Evolutionary conservation across 2,797 vertebrate species (phyloP), one percentile per base, ranked within the genome.

Genomic region (Toxotes lorentzi): DNA sequence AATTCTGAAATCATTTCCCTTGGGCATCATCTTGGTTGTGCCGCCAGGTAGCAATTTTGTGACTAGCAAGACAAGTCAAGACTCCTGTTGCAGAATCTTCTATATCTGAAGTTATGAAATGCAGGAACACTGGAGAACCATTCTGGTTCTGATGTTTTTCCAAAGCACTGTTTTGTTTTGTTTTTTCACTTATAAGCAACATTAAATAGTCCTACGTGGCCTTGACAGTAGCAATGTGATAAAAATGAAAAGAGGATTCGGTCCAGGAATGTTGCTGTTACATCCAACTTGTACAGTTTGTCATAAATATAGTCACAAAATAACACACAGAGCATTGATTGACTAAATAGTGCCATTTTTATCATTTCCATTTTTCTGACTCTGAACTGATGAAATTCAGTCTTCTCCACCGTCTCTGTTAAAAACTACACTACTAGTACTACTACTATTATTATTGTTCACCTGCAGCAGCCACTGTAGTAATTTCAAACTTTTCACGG

Each of bases 1-100:
- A 30, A 30, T 30, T 30, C 27, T 51, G 12, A 48, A 73, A 27
- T 70, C 12, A 6, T 50, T 19, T 48, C 63, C 76, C 59, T 2
- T 4, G 12, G 54, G 73, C 24, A n/a, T 62, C 40, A 2, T 48
- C 45, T 66, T 1, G 17, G 17, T n/a, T 0, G 14, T 10, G 32
- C 58, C 78, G 77, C 35, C 69, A 78, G 75, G 78, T 73, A 53
- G 59, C 30, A 34, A 7, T 57, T 47, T 51, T 45, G 14, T 45
- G 53, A 65, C 64, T 32, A 23, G 30, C 13, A 51, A 14, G 70
- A 63, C 32, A 30, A 68, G 53, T 67, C 48, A 2, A 38, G 47
- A 7, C 74, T 64, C 38, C 21, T 4, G 2, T 47, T 0, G 45
- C 66, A 45, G 40, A 40, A 4, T 53, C 61, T 61, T 65, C 47